Evolutionary conservation across 2,113 vertebrate species (phyloP).

Genomic region (Archilochus colubris): DNA sequence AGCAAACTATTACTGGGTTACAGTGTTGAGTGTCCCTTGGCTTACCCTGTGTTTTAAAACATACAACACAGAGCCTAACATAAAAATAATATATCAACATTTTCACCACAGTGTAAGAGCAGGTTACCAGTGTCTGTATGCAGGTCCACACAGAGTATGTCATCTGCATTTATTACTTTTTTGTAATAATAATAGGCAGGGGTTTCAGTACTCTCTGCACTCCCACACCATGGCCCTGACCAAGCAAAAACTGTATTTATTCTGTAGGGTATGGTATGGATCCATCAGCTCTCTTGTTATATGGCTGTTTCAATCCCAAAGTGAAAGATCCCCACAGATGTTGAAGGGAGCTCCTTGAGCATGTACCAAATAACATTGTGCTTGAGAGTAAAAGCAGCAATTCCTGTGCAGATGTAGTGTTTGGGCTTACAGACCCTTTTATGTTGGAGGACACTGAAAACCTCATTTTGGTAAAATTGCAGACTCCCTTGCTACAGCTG

Average conservation of each 20-base stretch:
- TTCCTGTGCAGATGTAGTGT: not conserved
- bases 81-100: not conserved
- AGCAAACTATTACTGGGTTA: not conserved
- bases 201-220: not conserved
- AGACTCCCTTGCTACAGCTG: not conserved
- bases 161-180: not conserved
- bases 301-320: not conserved
- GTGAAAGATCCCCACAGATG: not conserved
- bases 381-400: not conserved
- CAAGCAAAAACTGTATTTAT: not conserved
- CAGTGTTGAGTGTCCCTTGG: not conserved
- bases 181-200: not conserved
- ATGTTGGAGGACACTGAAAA: not conserved
- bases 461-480: not conserved
- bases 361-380: not conserved
- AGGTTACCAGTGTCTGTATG: not conserved
- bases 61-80: not conserved
- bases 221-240: not conserved
- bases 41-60: not conserved
- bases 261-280: not conserved
- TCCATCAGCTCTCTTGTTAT: not conserved
- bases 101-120: not conserved
- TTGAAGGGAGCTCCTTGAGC: not conserved
- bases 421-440: not conserved
- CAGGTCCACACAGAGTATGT: not conserved